phyloP scores from a whole-genome alignment of 2,888 invertebrate species.

The Gari tellinella region DNA sequence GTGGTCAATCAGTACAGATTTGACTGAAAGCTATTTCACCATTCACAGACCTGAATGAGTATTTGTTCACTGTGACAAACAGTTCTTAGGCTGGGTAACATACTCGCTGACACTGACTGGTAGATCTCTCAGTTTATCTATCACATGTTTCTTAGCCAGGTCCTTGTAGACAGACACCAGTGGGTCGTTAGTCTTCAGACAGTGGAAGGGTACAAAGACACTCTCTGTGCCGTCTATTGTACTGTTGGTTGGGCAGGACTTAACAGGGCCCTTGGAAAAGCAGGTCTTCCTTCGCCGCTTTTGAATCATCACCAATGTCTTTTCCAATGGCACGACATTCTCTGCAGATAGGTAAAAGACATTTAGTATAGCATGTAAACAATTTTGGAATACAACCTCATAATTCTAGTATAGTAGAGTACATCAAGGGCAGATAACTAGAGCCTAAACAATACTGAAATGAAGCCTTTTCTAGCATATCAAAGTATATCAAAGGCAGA shows the following conservation, averaged over 20 bases:
- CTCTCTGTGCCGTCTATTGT: slow-evolving; percentile 24
- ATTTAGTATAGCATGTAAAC: no score
- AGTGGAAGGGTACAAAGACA: slow-evolving; percentile 40
- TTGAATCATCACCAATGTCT: slow-evolving; percentile 24
- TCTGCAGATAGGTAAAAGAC: slow-evolving; percentile 17
- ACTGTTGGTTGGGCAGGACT: slow-evolving; percentile 47
- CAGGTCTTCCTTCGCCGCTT: slow-evolving; percentile 34
- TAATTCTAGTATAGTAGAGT: no score
- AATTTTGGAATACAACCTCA: no score
- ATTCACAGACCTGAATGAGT: slow-evolving; percentile 7
- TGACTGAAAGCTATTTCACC: background rate
- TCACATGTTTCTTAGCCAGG: background rate
- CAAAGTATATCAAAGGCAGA: no score
- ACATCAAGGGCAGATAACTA: no score
- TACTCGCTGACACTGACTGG: slow-evolving; percentile 4
- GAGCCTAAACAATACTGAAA: no score
- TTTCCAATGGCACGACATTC: slow-evolving; percentile 19
- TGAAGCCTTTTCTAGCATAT: no score
- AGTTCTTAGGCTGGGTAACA: slow-evolving; percentile 5
- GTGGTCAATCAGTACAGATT: no score
- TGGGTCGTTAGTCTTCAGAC: slow-evolving; percentile 27
- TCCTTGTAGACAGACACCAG: slow-evolving; percentile 11
- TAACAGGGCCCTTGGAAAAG: slow-evolving; percentile 58
- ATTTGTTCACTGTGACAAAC: slow-evolving; percentile 15
- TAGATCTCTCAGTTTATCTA: slow-evolving; percentile 17